phyloP scores from a whole-genome alignment of 2,888 invertebrate species.

The Agriopis marginaria region DNA sequence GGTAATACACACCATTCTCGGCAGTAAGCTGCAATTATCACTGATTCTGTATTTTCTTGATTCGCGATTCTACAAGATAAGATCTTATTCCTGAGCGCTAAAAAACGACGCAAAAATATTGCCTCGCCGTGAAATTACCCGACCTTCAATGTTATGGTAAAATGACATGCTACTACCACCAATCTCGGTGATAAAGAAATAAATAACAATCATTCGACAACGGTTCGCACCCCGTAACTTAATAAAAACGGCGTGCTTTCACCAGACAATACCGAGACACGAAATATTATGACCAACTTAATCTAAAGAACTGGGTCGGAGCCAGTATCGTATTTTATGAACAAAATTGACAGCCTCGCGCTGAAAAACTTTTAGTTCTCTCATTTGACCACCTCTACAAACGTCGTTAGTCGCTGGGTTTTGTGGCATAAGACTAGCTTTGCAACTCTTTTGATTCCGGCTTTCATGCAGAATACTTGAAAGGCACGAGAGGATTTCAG shows the following conservation, averaged over 20 bases:
- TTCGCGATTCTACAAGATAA: not conserved
- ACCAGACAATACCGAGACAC: conserved; percentile 17
- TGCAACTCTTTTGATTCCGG: conserved; percentile 11
- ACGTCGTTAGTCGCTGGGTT: not conserved
- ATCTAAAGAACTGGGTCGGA: not conserved
- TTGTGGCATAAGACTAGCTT: not conserved
- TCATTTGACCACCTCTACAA: not conserved
- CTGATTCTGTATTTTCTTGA: conserved; percentile 1
- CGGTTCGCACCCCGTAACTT: conserved; percentile 26
- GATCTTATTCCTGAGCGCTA: not conserved
- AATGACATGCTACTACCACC: conserved; percentile 28
- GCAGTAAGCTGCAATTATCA: not conserved
- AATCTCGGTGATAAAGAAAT: conserved; percentile 31
- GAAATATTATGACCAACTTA: conserved; percentile 2
- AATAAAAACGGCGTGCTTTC: conserved; percentile 23
- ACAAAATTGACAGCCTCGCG: not conserved
- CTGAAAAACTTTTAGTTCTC: not conserved
- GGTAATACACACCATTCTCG: not conserved
- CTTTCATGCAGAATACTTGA: conserved; percentile 1
- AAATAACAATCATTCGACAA: conserved; percentile 24
- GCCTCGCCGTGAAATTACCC: conserved; percentile 13
- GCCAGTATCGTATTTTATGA: not conserved
- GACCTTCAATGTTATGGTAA: conserved; percentile 24
- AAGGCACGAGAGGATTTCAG: conserved; percentile 4
- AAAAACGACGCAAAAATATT: conserved; percentile 7